Evolutionary conservation across 35 echinoderm and acorn worm species (phyloP).

Genomic region (Acanthaster planci): DNA sequence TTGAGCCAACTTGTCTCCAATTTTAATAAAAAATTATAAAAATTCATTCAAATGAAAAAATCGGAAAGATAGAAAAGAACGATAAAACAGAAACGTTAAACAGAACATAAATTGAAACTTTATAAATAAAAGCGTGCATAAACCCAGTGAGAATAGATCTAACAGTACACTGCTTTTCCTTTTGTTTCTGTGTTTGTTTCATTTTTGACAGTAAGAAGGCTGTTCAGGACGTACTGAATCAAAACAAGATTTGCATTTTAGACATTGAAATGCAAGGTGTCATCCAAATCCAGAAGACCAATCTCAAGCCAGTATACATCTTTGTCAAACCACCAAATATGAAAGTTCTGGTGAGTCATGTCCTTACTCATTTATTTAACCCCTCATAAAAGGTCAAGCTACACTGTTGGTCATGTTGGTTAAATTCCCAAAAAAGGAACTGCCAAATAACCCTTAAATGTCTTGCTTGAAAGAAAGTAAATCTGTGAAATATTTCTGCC

Average conservation of each 20-base stretch:
- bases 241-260: slow-evolving; percentile 80
- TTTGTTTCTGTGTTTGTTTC: slow-evolving; percentile 36
- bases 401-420: not conserved
- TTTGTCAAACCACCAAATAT: slow-evolving; percentile 84
- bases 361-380: too few species aligned
- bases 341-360: slow-evolving; percentile 67
- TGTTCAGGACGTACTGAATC: slow-evolving; percentile 73
- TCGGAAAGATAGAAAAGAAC: not conserved
- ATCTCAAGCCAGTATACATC: slow-evolving; percentile 86
- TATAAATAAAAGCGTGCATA: not conserved
- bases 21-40: not conserved
- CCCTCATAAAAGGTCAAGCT: not conserved
- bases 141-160: not conserved
- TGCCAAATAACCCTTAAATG: too few species aligned
- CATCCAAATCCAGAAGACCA: slow-evolving; percentile 68
- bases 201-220: slow-evolving; percentile 79
- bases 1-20: too few species aligned
- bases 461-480: too few species aligned
- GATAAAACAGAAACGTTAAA: too few species aligned
- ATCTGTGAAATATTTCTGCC: too few species aligned
- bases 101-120: too few species aligned
- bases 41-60: not conserved
- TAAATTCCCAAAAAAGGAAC: too few species aligned
- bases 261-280: slow-evolving; percentile 97
- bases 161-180: not conserved